Conservation (phyloP, 2,888 invertebrate genomes). For the Tinea semifulvella region DNA sequence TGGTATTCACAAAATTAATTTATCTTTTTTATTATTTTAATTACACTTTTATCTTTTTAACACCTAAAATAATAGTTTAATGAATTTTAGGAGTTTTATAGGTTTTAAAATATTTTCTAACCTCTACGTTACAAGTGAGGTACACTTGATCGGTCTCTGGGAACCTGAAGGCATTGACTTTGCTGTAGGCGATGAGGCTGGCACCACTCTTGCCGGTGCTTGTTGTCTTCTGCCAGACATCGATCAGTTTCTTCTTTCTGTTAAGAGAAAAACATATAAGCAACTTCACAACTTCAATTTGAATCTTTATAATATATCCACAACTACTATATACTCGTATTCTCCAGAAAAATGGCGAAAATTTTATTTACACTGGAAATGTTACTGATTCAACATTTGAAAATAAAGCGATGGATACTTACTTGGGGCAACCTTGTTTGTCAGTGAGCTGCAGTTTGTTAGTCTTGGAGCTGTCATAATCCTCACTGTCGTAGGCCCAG, state of each 20-base stretch:
- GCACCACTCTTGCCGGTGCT: conserved; percentile 68
- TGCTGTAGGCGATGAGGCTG: conserved; percentile 71
- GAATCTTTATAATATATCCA: no score
- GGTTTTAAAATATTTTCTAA: conserved; percentile 29
- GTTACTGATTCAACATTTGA: no score
- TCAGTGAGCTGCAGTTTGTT: conserved; percentile 72
- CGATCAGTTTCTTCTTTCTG: conserved; percentile 72
- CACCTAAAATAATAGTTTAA: background rate
- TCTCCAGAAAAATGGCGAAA: no score
- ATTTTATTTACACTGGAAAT: no score
- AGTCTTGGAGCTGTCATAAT: conserved; percentile 65
- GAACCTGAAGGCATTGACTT: conserved; percentile 77
- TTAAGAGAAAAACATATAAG: conserved; percentile 21
- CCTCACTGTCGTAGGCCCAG: conserved; percentile 74
- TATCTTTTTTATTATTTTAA: no score
- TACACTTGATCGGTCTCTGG: conserved; percentile 78
- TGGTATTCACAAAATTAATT: no score
- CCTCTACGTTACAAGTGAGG: conserved; percentile 78
- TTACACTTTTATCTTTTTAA: no score
- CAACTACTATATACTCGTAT: no score
- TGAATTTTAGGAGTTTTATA: background rate
- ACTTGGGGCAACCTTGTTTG: conserved; percentile 73
- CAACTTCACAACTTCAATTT: no score
- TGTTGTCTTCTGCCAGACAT: conserved; percentile 69
- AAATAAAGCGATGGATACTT: conserved; percentile 32